Evolutionary conservation across 2,113 vertebrate species (phyloP).

Genomic region (Geococcyx californianus): DNA sequence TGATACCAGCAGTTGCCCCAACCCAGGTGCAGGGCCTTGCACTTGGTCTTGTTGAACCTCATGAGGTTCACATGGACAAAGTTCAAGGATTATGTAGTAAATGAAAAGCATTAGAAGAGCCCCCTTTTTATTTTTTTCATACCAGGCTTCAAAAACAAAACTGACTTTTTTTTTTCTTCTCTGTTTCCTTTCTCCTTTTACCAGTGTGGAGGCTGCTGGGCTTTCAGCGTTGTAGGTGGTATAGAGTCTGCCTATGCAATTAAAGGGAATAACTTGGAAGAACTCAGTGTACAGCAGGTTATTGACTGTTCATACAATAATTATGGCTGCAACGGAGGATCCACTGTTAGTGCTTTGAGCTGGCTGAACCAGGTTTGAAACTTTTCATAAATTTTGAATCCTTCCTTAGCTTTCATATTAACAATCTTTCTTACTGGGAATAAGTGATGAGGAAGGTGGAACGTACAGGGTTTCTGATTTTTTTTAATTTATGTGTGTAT

Average conservation of each 20-base stretch:
- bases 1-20: too few relatives aligned
- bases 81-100: neutral
- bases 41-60: too few relatives aligned
- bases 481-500: neutral
- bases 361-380: slow-evolving; percentile 86
- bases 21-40: too few relatives aligned
- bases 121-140: neutral
- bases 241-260: slow-evolving; percentile 84
- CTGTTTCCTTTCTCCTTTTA: neutral
- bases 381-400: neutral
- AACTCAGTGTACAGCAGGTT: slow-evolving; percentile 91
- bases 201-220: slow-evolving; percentile 95
- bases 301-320: slow-evolving; percentile 88
- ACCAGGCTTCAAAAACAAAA: neutral
- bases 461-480: neutral
- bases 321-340: slow-evolving; percentile 85
- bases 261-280: slow-evolving; percentile 70
- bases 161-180: neutral
- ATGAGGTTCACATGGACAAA: neutral
- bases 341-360: slow-evolving; percentile 75
- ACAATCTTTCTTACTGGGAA: neutral
- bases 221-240: slow-evolving; percentile 88
- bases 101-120: neutral
- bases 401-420: neutral
- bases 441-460: neutral